Base-by-base conservation (phyloP, 2,888 invertebrate species). In the Apotomis turbidana region DNA sequence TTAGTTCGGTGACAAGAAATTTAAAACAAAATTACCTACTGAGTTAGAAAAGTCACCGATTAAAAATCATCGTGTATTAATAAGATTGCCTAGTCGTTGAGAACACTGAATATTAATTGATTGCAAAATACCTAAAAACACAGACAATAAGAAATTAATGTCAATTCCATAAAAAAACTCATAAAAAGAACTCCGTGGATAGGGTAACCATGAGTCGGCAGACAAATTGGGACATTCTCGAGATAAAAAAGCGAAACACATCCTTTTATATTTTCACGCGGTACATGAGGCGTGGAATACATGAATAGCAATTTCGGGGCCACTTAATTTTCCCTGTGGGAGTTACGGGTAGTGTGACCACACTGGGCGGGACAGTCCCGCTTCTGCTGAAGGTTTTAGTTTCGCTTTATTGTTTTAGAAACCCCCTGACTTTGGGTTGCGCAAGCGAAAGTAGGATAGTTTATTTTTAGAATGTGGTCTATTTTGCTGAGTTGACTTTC, bases 271-370 rank as follows among this genome's bases (percentile, higher is more conserved):
- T 74, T 74, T 74, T 73, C 75, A 73, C 74, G 67, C 74, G 74
- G 66, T 71, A 75, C 76, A 76, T 70, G 77, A 78, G 74, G 66
- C 75, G 68, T 70, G 71, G 79, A 78, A 78, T 78, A 76, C 76
- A 79, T 80, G 80, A 80, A 80, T 80, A 80, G 75, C 78, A 78
- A 80, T 78, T 78, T 75, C 68, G 74, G 74, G 74, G 74, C 74
- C 76, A 76, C 77, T 79, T 80, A 79, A 80, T 79, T 79, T 77
- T 63, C 72, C 76, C 78, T 49, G 75, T 70, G 76, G 78, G 79
- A 77, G 78, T 74, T 73, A 57, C 74, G 60, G 60, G 68, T 75
- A 62, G 72, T 63, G 67, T 67, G 71, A 66, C 74, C 74, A 74
- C 68, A 69, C 64, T 57, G 66, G 74, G 73, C 59, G 75, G 75